Evolutionary conservation across 2,113 vertebrate genomes (phyloP), one percentile per base, ranked within the genome.

Genomic region (Pangasianodon hypophthalmus): DNA sequence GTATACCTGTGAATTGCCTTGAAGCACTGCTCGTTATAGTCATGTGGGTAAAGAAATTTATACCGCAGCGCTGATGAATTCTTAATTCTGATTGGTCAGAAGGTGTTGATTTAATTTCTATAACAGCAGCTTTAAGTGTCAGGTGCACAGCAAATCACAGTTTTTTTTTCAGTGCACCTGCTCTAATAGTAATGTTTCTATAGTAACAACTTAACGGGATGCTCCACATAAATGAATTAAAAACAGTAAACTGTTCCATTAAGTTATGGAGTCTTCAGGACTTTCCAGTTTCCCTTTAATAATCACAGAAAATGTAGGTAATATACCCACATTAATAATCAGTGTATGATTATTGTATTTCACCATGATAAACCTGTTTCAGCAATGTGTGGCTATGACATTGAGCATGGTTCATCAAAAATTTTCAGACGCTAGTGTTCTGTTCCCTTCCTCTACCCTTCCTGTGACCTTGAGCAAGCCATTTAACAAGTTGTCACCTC

Each of bases 401-500:
- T 3, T 67, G 41, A 44, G n/a, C 85, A 77, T 9, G 32, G 19
- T 44, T 75, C 24, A 37, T 37, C 29, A 37, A 32, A 32, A 4
- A 60, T 62, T 48, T 69, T 26, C 46, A 50, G 58, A 80, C 52
- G 29, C 29, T 50, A 67, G 21, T 54, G 13, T 50, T 67, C 58
- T 48, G 11, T 67, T 48, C 19, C 79, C 77, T 71, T 69, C 79
- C 60, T 69, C 24, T 69, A 64, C 87, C 60, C 48, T 83, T 82
- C 54, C 81, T 83, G 60, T 88, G 79, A 48, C 60, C 79, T 88
- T 83, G 46, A 88, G 6, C 60, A 52, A 69, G 44, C 46, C 4
- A 71, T 86, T 73, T 52, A 54, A 75, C 32, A 75, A 54, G 50
- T 14, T 87, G n/a, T 52, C 67, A 37, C 64, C 29, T 64, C 87